Evolutionary conservation across 2,797 vertebrate species (phyloP), one percentile per base, ranked within the genome.

Genomic region (Hyperoplus immaculatus): DNA sequence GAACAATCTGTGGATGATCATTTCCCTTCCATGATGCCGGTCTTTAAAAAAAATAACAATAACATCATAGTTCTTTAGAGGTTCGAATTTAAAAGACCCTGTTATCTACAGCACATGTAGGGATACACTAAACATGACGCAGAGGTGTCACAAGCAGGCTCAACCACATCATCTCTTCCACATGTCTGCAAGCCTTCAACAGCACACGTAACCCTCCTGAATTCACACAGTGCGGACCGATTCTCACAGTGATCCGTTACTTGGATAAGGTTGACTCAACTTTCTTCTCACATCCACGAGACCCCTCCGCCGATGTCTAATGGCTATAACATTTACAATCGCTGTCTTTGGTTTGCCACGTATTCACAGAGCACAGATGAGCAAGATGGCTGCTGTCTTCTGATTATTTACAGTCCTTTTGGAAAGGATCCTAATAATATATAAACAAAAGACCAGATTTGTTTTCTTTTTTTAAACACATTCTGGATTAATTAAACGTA

Each of bases 81-180:
- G 51, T 49, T 72, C 78, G 11, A 63, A 49, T 8, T 59, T 42
- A 60, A 63, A 1, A 46, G 29, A 47, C 42, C 36, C 29, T 5
- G 8, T 45, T 43, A 51, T 65, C 61, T 21, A 12, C 29, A 29
- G 29, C 2, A 29, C 66, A 77, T 56, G 58, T 10, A 66, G 12
- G 67, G 53, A 64, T 77, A 59, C 42, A 61, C 63, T 83, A 63
- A 59, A 53, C 71, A 51, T 49, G 77, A 78, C 68, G 43, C 47
- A 50, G 69, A 80, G 63, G 76, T 84, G 69, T 59, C 42, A 62
- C 11, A 62, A 68, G 58, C 53, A 50, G 54, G 56, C 69, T 46
- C 18, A 77, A 59, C 71, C 78, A 38, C 75, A 87, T 91, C 50
- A 84, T 87, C 46, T 71, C 84, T 87, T 82, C 87, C 88, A 78